Evolutionary conservation across 2,888 invertebrate species (phyloP).

Genomic region (Clostera curtula): DNA sequence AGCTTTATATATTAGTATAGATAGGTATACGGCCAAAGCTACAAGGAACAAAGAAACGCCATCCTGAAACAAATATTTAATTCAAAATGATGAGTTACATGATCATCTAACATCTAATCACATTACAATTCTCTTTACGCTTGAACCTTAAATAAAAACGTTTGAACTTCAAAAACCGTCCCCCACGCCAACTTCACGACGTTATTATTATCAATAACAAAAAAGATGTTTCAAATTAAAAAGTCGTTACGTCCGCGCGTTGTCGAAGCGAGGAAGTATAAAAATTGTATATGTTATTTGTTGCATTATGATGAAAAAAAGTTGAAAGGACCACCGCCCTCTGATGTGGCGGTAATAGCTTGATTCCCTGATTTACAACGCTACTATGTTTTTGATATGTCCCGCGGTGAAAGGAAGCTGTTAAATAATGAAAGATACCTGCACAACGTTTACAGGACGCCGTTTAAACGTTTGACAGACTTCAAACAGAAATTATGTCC

Average conservation of each 20-base stretch:
- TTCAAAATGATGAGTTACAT: too few relatives aligned
- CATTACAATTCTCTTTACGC: background rate
- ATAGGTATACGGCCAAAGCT: too few relatives aligned
- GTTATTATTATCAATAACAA: slow-evolving; percentile 19
- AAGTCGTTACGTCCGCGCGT: slow-evolving; percentile 20
- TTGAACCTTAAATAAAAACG: too few relatives aligned
- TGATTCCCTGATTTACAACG: slow-evolving; percentile 48
- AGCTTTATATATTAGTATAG: too few relatives aligned
- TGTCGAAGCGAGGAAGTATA: slow-evolving; percentile 35
- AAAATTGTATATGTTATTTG: slow-evolving; percentile 39
- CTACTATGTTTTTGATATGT: slow-evolving; percentile 28
- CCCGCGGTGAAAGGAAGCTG: slow-evolving; percentile 26
- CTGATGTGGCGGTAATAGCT: slow-evolving; percentile 37
- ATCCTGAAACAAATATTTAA: too few relatives aligned
- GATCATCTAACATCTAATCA: too few relatives aligned
- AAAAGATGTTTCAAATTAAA: slow-evolving; percentile 33
- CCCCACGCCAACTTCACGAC: slow-evolving; percentile 5
- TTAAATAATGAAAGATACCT: slow-evolving; percentile 24
- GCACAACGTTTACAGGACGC: slow-evolving; percentile 7
- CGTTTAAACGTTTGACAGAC: slow-evolving; percentile 13
- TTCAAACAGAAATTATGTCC: slow-evolving; percentile 8
- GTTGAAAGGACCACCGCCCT: slow-evolving; percentile 28
- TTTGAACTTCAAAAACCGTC: slow-evolving; percentile 5
- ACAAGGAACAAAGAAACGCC: too few relatives aligned
- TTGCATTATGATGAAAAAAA: slow-evolving; percentile 32